Percentiles rank a stretch among this genome's conserved stretches.
phyloP scores from a whole-genome alignment of 2,888 invertebrate species.

The Pogonocherus hispidulus region DNA sequence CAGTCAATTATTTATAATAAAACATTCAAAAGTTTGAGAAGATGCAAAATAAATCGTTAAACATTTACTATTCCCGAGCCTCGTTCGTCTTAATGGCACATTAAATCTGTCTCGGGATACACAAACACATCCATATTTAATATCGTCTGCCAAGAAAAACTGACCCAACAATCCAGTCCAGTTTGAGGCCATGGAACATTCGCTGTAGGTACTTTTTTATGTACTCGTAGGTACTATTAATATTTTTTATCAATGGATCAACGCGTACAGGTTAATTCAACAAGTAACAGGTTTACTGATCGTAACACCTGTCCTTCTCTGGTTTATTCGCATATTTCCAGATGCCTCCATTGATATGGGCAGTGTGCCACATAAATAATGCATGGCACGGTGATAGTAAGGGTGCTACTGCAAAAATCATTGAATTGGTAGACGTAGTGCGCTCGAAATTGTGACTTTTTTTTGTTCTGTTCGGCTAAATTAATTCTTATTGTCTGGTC shows the following conservation, averaged over 20 bases:
- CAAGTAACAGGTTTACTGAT: constrained; percentile 38
- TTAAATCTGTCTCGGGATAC: neutral
- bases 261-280: constrained; percentile 38
- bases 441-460: too few relatives aligned
- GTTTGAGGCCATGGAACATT: neutral
- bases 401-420: neutral
- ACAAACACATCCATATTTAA: constrained; percentile 16
- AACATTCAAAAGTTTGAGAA: too few relatives aligned
- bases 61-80: neutral
- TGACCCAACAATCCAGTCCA: neutral
- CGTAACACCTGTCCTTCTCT: constrained; percentile 16
- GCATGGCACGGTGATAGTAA: constrained; percentile 6
- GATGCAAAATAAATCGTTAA: too few relatives aligned
- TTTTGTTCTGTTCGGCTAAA: too few relatives aligned
- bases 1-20: too few relatives aligned
- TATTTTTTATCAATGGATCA: constrained; percentile 43
- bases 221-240: neutral
- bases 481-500: too few relatives aligned
- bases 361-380: constrained; percentile 3
- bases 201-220: constrained; percentile 4
- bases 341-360: constrained; percentile 15
- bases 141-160: constrained; percentile 1
- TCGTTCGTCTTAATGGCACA: constrained; percentile 7
- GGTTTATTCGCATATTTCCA: neutral
- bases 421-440: too few relatives aligned